Percentiles rank a stretch among this genome's conserved stretches.
These are phyloP conservation scores for Nothura maculosa DNA, from an alignment of 2,797 vertebrate genomes.

Conservation along the genomic window DNA sequence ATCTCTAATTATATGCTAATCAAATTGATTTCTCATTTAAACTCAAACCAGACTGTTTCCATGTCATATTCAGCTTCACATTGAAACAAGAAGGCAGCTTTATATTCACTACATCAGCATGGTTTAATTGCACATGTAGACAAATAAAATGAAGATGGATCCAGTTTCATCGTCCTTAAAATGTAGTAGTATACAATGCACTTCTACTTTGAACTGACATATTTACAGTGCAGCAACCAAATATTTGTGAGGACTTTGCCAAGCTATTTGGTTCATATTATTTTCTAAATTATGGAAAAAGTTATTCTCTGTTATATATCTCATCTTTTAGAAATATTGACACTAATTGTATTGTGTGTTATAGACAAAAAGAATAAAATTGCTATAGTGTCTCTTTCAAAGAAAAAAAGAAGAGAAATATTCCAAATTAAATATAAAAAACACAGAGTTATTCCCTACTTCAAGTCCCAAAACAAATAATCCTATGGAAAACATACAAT, in stretches of 20 bases:
- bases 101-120: constrained; percentile 57
- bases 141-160: constrained; percentile 65
- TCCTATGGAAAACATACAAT: not conserved
- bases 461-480: not conserved
- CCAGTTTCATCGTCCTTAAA: constrained; percentile 54
- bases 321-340: constrained; percentile 18
- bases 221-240: constrained; percentile 58
- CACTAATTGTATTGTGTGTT: not conserved
- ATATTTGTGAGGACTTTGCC: constrained; percentile 64
- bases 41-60: constrained; percentile 17
- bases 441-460: not conserved
- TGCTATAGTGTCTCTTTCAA: not conserved
- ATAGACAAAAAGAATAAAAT: constrained; percentile 39
- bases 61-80: constrained; percentile 44
- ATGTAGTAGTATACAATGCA: constrained; percentile 8
- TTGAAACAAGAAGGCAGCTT: constrained; percentile 47
- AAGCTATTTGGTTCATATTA: constrained; percentile 34
- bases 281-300: constrained; percentile 19
- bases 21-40: constrained; percentile 74
- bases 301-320: constrained; percentile 17
- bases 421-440: not conserved
- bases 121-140: constrained; percentile 69
- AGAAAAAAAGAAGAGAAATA: not conserved
- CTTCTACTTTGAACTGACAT: constrained; percentile 49
- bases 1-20: constrained; percentile 77